Conservation (phyloP, 2,888 invertebrate species). For the Nomada hirtipes region DNA sequence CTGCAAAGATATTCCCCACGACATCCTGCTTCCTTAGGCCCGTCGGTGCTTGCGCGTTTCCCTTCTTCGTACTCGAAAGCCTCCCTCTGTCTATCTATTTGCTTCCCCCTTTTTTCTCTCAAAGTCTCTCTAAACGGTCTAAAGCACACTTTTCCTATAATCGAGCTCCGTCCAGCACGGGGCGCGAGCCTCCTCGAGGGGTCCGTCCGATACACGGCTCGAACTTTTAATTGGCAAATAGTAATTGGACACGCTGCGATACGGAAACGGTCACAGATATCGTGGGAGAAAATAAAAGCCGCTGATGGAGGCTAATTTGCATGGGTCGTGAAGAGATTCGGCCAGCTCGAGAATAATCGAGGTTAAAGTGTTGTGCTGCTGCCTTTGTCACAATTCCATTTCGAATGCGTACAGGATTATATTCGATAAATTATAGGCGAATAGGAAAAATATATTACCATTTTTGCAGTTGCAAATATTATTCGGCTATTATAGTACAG, state of each 20-base stretch:
- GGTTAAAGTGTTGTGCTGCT: background rate
- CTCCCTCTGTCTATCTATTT: background rate
- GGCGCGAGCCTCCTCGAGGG: conserved; percentile 48
- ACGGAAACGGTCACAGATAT: conserved; percentile 35
- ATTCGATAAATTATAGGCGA: too few species aligned
- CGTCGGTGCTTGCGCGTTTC: conserved; percentile 46
- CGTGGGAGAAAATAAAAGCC: conserved; percentile 25
- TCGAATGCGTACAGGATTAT: too few species aligned
- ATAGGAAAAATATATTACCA: too few species aligned
- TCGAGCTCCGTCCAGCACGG: conserved; percentile 48
- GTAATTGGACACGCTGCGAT: conserved; percentile 72
- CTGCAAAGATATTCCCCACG: conserved; percentile 55
- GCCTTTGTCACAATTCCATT: too few species aligned
- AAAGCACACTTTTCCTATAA: conserved; percentile 63
- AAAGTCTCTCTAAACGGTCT: conserved; percentile 51
- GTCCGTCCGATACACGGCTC: conserved; percentile 53
- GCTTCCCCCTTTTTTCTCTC: conserved; percentile 11
- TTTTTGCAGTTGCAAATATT: too few species aligned
- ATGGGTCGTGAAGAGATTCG: background rate
- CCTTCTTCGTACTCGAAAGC: conserved; percentile 32
- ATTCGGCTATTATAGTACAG: too few species aligned
- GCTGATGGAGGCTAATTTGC: conserved; percentile 2
- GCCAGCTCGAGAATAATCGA: background rate
- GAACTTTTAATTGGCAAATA: conserved; percentile 75
- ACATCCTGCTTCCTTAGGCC: conserved; percentile 53